These are phyloP conservation scores for Odontesthes bonariensis DNA, from an alignment of 2,113 vertebrate genomes.

Conservation along the genomic window DNA sequence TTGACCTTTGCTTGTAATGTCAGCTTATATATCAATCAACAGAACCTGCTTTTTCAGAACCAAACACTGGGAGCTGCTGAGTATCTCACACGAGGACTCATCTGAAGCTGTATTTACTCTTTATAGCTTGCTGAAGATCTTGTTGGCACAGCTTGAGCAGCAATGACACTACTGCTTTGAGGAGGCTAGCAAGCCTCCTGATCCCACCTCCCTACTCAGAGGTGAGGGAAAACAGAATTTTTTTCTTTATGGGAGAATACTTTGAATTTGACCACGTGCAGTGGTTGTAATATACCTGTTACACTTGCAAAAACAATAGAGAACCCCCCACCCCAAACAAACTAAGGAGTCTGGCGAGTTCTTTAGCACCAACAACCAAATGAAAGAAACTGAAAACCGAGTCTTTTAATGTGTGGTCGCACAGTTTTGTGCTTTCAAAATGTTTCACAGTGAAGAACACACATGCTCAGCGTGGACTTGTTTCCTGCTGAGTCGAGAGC, in stretches of 20 bases:
- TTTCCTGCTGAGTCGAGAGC: conserved; percentile 7
- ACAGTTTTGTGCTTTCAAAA: conserved; percentile 31
- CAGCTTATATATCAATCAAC: conserved; percentile 53
- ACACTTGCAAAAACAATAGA: conserved; percentile 62
- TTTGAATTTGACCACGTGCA: conserved; percentile 72
- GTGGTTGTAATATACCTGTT: conserved; percentile 76
- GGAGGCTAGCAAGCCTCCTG: conserved; percentile 34
- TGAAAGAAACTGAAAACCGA: neutral
- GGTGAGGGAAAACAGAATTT: conserved; percentile 22
- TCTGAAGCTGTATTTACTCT: conserved; percentile 63
- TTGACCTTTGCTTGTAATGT: conserved; percentile 53
- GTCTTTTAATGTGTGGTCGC: conserved; percentile 45
- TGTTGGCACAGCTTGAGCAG: conserved; percentile 31
- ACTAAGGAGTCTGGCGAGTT: conserved; percentile 17
- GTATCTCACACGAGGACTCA: conserved; percentile 32
- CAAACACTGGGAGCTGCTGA: conserved; percentile 66
- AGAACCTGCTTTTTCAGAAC: conserved; percentile 64
- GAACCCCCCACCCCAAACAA: conserved; percentile 1
- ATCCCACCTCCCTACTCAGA: conserved; percentile 8
- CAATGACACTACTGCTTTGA: conserved; percentile 70
- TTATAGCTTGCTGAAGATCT: conserved; percentile 67
- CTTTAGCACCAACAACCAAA: conserved; percentile 14
- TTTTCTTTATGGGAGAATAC: conserved; percentile 72
- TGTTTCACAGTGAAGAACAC: conserved; percentile 42
- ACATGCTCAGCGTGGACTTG: neutral